phyloP scores from a whole-genome alignment of 2,888 invertebrate species.

The Nematopogon swammerdamellus region DNA sequence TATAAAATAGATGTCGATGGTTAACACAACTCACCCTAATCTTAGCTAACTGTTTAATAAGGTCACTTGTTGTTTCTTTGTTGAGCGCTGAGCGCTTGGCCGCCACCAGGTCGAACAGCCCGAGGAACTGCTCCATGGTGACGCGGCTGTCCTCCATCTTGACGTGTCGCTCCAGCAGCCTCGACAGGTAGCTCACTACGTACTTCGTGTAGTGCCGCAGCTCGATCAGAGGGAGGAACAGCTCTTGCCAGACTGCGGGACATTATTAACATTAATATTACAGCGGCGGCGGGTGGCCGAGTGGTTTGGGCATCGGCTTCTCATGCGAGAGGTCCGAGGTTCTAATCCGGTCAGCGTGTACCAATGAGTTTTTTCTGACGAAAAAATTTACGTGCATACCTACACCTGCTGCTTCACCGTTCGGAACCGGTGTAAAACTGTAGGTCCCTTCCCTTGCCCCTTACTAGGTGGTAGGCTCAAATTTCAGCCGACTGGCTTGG shows the following conservation, averaged over 20 bases:
- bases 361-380: too few species aligned
- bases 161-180: slow-evolving; percentile 40
- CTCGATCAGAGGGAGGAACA: slow-evolving; percentile 70
- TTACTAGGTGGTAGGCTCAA: too few species aligned
- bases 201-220: slow-evolving; percentile 67
- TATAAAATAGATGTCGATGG: too few species aligned
- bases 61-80: slow-evolving; percentile 51
- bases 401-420: too few species aligned
- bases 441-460: too few species aligned
- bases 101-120: slow-evolving; percentile 58
- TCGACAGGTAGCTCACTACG: slow-evolving; percentile 59
- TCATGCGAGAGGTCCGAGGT: too few species aligned
- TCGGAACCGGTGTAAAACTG: too few species aligned
- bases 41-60: slow-evolving; percentile 49
- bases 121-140: slow-evolving; percentile 55
- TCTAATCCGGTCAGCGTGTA: too few species aligned
- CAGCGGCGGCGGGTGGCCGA: too few species aligned
- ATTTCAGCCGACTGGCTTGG: too few species aligned
- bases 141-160: slow-evolving; percentile 34
- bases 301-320: too few species aligned
- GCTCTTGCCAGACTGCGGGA: slow-evolving; percentile 70
- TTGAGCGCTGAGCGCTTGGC: slow-evolving; percentile 54
- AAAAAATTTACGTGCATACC: too few species aligned
- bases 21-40: slow-evolving; percentile 55
- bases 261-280: slow-evolving; percentile 18